Percentiles rank a stretch among this genome's conserved stretches.
Conservation (phyloP, 2,797 vertebrate genomes). For the Phyllotis vaccarum region DNA sequence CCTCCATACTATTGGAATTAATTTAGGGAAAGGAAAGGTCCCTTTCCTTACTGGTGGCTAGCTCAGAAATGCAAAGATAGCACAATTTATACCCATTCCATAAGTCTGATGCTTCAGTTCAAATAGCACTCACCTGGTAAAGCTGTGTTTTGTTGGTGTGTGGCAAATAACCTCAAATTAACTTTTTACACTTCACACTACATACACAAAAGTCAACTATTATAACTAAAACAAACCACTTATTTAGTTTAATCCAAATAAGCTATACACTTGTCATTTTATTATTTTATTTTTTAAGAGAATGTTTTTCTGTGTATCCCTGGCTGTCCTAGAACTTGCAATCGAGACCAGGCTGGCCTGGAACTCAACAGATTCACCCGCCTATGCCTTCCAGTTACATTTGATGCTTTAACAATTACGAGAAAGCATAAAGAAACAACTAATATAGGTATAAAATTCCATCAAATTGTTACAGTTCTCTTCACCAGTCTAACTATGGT, state of each 20-base stretch:
- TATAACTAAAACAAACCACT: neutral
- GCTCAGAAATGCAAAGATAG: neutral
- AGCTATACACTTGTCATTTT: neutral
- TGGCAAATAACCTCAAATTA: neutral
- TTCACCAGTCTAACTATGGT: neutral
- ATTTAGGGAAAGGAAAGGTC: neutral
- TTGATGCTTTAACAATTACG: constrained; percentile 30
- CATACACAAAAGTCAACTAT: neutral
- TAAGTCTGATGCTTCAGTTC: neutral
- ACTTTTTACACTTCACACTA: neutral
- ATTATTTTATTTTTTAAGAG: neutral
- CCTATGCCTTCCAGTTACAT: neutral
- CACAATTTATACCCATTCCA: neutral
- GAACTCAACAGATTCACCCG: neutral
- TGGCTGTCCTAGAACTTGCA: neutral
- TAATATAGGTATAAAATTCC: neutral
- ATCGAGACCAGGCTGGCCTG: neutral
- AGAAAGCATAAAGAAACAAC: constrained; percentile 49
- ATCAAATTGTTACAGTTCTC: neutral
- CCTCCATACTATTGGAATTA: neutral
- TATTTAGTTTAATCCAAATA: constrained; percentile 41
- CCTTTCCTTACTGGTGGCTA: neutral
- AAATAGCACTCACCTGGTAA: neutral
- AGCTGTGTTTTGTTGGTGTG: neutral
- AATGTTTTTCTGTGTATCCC: neutral